phyloP scores from a whole-genome alignment of 1,140 invertebrate species.

The Asobara japonica region DNA sequence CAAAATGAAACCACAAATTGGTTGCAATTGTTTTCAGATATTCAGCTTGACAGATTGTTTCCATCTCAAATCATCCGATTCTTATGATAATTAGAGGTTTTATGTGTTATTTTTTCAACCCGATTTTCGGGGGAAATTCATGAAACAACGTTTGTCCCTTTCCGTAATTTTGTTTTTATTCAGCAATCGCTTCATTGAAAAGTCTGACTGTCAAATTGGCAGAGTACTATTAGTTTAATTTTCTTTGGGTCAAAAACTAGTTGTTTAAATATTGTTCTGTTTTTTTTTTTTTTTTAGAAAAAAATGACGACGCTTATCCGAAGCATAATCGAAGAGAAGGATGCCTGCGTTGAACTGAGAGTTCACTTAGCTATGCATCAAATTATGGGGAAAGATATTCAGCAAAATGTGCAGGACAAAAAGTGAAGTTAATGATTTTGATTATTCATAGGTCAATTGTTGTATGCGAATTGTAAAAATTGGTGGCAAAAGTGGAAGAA shows the following conservation, averaged over 20 bases:
- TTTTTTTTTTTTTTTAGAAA: conserved; percentile 58
- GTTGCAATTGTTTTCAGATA: too few species aligned
- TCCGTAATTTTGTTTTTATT: not conserved
- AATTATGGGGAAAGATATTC: conserved; percentile 38
- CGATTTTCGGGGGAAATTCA: too few species aligned
- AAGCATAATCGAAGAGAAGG: conserved; percentile 75
- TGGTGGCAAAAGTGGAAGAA: not conserved
- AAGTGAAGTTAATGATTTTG: not conserved
- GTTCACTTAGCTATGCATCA: conserved; percentile 74
- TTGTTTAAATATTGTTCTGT: not conserved
- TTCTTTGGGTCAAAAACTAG: too few species aligned
- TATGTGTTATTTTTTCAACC: too few species aligned
- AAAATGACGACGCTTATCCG: conserved; percentile 71
- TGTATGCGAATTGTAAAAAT: not conserved
- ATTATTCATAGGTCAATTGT: not conserved
- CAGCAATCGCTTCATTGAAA: too few species aligned
- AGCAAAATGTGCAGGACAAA: not conserved
- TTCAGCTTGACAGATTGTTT: too few species aligned
- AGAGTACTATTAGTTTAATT: too few species aligned
- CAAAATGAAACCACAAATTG: too few species aligned
- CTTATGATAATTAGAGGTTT: too few species aligned
- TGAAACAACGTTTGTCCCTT: too few species aligned
- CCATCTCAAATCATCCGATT: too few species aligned
- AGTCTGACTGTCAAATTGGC: too few species aligned
- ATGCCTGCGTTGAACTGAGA: conserved; percentile 73